Conservation (phyloP, 2,113 vertebrate species). For the Sinocyclocheilus grahami region DNA sequence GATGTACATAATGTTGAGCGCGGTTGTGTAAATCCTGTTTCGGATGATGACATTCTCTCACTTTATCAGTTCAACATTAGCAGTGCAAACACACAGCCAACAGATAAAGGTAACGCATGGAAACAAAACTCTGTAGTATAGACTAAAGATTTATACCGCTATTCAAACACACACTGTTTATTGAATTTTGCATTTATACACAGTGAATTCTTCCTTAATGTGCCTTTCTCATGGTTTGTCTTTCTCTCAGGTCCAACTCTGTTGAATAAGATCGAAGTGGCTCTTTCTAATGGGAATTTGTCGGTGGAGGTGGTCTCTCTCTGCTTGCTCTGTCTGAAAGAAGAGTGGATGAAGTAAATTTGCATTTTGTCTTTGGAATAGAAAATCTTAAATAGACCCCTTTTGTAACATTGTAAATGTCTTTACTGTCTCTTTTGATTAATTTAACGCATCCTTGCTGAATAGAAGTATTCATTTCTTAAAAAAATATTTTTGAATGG, state of each 20-base stretch:
- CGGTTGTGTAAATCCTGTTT: conserved; percentile 70
- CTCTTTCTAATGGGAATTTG: conserved; percentile 92
- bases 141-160: neutral
- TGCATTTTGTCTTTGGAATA: neutral
- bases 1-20: conserved; percentile 78
- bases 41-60: conserved; percentile 82
- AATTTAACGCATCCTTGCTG: neutral
- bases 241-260: conserved; percentile 84
- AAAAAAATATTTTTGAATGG: neutral
- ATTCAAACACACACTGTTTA: neutral
- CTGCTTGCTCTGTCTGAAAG: conserved; percentile 95
- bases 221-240: conserved; percentile 47
- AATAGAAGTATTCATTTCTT: neutral
- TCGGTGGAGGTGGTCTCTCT: conserved; percentile 95
- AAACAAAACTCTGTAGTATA: neutral
- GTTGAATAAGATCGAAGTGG: conserved; percentile 93
- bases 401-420: too few relatives aligned
- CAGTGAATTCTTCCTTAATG: conserved; percentile 44
- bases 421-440: too few relatives aligned
- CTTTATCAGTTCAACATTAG: conserved; percentile 88
- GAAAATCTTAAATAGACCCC: too few relatives aligned
- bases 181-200: neutral
- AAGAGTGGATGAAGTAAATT: conserved; percentile 99
- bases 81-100: conserved; percentile 87
- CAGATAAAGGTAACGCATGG: conserved; percentile 83